Base-by-base conservation (phyloP, 2,888 invertebrate genomes). In the Acleris emargana region DNA sequence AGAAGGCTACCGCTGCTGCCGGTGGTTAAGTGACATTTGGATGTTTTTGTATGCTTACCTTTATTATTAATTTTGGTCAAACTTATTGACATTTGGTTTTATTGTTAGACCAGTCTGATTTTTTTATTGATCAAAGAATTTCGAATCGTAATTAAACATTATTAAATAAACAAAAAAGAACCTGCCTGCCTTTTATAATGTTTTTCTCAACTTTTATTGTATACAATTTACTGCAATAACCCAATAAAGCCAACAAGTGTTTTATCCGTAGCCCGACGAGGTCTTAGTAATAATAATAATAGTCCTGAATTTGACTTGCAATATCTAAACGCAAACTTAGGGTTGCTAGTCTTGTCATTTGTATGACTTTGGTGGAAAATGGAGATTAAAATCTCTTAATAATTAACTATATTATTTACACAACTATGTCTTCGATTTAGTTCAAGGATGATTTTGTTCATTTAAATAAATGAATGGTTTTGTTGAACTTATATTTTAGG, bases 11-110 rank as follows among this genome's bases (percentile, higher is more conserved):
- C 67, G 67, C 54, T 42, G 58, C 50, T 42, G 58, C 50, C 71
- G 67, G 66, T 78, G 71, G 69, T 25, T 11, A 54, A 55, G 16
- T 54, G 47, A 45, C 17, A 59, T 25, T 25, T 64, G 69, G 68
- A 69, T 69, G 59, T 64, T 72, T 73, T 74, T 73, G 13, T 68
- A 58, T 67, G 59, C 45, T 58, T 71, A 71, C 73, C 74, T 76
- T 71, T 70, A 69, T 49, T 49, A 49, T 49, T 49, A 9, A 49
- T 49, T 49, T 49, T 18, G 11, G 20, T 20, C 4, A 49, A 18
- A 49, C 1, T 49, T 6, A 4, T 45, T 6, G 45, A 6, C 1
- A 43, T 45, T 45, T n/a, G 17, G 5, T 1, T 45, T 5, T 45
- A 45, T 1, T 17, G 6, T 45, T 45, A 45, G 17, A 6, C 17